Evolutionary conservation across 2,113 vertebrate genomes (phyloP).

Genomic region (Etia nguti): DNA sequence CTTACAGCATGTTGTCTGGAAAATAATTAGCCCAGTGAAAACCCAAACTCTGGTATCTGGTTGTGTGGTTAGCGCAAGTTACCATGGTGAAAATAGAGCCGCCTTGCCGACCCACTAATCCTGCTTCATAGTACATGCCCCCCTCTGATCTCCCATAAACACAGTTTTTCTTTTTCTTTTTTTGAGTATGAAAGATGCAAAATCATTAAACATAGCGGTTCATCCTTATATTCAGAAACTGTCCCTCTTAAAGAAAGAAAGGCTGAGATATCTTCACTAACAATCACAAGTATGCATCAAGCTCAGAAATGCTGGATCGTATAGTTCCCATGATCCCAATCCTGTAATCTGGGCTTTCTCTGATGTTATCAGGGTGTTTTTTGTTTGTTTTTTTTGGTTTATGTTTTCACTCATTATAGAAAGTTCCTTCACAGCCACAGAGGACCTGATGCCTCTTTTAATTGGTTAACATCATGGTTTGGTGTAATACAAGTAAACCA

Average conservation of each 20-base stretch:
- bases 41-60: not conserved
- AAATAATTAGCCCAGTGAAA: not conserved
- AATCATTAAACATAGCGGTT: not conserved
- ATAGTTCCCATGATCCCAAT: not conserved
- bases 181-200: not conserved
- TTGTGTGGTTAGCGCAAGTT: not conserved
- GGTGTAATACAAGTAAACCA: not conserved
- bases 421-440: not conserved
- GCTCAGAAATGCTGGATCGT: not conserved
- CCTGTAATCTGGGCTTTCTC: not conserved
- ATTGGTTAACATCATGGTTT: not conserved
- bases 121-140: not conserved
- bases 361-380: not conserved
- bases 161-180: not conserved
- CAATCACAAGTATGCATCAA: not conserved
- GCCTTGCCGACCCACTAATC: not conserved
- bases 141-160: not conserved
- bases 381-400: not conserved
- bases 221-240: not conserved
- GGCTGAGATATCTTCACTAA: fast-evolving
- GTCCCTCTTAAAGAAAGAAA: not conserved
- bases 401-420: not conserved
- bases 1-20: not conserved
- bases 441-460: not conserved
- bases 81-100: not conserved